Conservation (phyloP, 2,888 invertebrate species). For the Cenopis cana region DNA sequence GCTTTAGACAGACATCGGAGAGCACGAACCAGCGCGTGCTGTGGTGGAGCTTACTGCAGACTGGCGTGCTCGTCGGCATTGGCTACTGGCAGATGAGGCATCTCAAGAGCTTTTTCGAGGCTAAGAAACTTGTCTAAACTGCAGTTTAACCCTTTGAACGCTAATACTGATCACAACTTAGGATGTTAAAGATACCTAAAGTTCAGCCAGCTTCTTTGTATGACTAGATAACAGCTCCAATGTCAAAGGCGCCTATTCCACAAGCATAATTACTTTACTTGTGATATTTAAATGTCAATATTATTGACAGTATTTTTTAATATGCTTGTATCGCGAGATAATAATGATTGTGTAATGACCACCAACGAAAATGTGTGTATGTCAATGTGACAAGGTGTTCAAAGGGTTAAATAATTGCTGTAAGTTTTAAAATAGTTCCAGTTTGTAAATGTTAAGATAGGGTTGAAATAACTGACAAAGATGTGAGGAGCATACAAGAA, state of each 20-base stretch:
- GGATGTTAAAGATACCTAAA: not conserved
- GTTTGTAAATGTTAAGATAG: conserved; percentile 1
- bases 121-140: conserved; percentile 97
- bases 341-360: no score
- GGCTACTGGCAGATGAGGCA: conserved; percentile 99
- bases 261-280: no score
- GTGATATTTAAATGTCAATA: no score
- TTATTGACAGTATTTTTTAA: no score
- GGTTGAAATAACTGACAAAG: not conserved
- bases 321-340: no score
- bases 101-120: conserved; percentile 99
- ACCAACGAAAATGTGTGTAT: not conserved
- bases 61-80: conserved; percentile 94
- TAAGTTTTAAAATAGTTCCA: not conserved
- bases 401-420: conserved; percentile 1
- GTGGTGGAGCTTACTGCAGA: conserved; percentile 98
- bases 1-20: conserved; percentile 98
- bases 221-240: not conserved
- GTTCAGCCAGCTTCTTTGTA: not conserved
- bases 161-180: not conserved
- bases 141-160: conserved; percentile 1
- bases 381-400: not conserved
- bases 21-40: conserved; percentile 97
- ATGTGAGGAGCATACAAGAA: not conserved
- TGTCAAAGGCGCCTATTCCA: not conserved